Base-by-base conservation (phyloP, 1,140 invertebrate genomes). In the Apis cerana region DNA sequence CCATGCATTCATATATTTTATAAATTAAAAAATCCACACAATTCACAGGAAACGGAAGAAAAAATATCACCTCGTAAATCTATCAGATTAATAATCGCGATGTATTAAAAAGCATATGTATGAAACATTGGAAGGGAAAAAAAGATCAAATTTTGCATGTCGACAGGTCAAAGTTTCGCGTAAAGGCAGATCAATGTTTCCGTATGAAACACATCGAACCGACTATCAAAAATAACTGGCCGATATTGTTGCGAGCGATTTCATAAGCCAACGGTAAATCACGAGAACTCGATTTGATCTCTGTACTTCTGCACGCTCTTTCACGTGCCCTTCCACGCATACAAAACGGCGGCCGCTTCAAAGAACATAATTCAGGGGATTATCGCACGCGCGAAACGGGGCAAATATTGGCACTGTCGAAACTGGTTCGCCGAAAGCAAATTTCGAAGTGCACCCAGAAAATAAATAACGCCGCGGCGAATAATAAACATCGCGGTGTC, bases 291-390 rank as follows among this genome's bases (percentile, higher is more conserved):
- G 80, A 88, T 88, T 75, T 85, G 86, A 85, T 85, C 80, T 75
- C 75, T 62, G 76, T 80, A 76, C 72, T 75, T 80, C 48, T 70
- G 85, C 80, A 56, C 75, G 78, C 85, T 43, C 52, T 84, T 68
- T 83, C 85, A 54, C 82, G 76, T 79, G 77, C 84, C 72, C 86
- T 86, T 81, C 77, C 77, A 79, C 74, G 82, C 79, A 68, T 82
- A 80, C 86, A 88, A 87, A 76, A 88, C 79, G 78, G 68, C 64
- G 80, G 54, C 80, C 85, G 86, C 83, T 85, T 88, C 86, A 88
- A 88, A 88, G 87, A 88, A 89, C 88, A 89, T 89, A 88, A 88
- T 89, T 89, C 87, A 86, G 79, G 82, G 88, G 87, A 88, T 88
- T 88, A 88, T 88, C 86, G 86, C 67, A 62, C 81, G 80, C 86